These are phyloP conservation scores for Laspeyria flexula DNA, from an alignment of 2,888 invertebrate species.

Conservation along the genomic window DNA sequence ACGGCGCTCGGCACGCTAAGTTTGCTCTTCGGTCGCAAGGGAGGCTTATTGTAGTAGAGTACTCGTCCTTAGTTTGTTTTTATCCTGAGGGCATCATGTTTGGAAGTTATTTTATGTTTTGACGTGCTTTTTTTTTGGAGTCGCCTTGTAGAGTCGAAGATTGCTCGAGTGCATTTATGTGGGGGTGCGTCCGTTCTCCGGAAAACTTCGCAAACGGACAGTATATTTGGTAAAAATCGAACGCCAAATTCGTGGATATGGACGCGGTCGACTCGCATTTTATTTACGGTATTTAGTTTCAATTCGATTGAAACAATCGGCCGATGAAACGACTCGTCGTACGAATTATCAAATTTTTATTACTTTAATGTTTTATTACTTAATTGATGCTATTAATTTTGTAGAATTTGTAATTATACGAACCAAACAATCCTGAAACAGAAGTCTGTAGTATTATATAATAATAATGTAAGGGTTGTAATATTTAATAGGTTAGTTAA, in stretches of 20 bases:
- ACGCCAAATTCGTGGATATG: conserved; percentile 3
- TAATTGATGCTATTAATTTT: conserved; percentile 39
- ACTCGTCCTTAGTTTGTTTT: conserved; percentile 39
- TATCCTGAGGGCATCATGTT: conserved; percentile 27
- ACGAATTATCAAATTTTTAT: conserved; percentile 36
- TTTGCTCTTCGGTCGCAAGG: conserved; percentile 93
- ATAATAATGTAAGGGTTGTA: conserved; percentile 66
- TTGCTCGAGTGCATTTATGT: conserved; percentile 73
- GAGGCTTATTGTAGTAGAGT: conserved; percentile 88
- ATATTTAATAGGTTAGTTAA: conserved; percentile 64
- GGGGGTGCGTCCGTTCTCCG: conserved; percentile 38
- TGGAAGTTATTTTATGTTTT: conserved; percentile 63
- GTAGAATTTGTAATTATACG: conserved; percentile 34
- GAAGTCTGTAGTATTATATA: conserved; percentile 72
- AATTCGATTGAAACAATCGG: conserved; percentile 23
- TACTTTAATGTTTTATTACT: conserved; percentile 28
- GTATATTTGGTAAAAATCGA: conserved; percentile 10
- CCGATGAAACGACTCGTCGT: conserved; percentile 26
- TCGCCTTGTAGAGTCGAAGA: conserved; percentile 53
- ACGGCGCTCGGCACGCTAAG: conserved; percentile 91
- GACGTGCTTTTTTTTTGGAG: conserved; percentile 68
- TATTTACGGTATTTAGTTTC: conserved; percentile 3
- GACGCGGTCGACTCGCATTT: conserved; percentile 27
- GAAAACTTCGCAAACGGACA: neutral
- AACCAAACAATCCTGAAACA: conserved; percentile 57